Evolutionary conservation across 1,140 invertebrate genomes (phyloP).

Genomic region (Prorops nasuta): DNA sequence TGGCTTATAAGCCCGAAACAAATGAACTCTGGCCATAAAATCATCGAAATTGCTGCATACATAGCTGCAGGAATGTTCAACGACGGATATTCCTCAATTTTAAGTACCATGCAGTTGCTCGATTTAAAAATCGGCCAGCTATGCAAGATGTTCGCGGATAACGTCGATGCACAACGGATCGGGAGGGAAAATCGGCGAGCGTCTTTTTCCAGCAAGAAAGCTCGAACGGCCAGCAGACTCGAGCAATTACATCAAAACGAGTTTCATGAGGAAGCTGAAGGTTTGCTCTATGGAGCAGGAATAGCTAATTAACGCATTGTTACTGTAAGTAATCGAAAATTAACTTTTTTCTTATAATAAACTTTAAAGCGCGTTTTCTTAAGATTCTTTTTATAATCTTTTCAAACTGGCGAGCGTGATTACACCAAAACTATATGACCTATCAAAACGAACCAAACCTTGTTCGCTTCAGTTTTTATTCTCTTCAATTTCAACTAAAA

Average conservation of each 20-base stretch:
- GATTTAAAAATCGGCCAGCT: neutral
- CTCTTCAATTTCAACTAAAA: neutral
- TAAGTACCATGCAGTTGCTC: neutral
- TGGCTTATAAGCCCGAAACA: neutral
- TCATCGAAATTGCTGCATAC: neutral
- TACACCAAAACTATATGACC: neutral
- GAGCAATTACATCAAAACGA: neutral
- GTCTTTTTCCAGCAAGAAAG: neutral
- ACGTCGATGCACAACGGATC: neutral
- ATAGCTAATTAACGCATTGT: neutral
- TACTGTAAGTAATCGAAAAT: neutral
- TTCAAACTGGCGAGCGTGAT: neutral
- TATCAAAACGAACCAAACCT: neutral
- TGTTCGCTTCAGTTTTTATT: neutral
- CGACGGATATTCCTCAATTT: neutral
- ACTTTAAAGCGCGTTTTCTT: neutral
- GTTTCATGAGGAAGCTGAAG: neutral
- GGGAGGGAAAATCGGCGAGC: neutral
- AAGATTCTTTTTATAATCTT: neutral
- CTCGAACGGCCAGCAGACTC: neutral
- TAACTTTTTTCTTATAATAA: neutral
- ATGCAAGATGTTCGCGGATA: neutral
- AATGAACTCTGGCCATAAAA: neutral
- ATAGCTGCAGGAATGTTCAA: neutral
- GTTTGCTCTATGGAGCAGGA: neutral